Evolutionary conservation across 64 coral and sea anemone genomes (phyloP), one percentile per base, ranked within the genome.

Genomic region (Pachyseris speciosa): DNA sequence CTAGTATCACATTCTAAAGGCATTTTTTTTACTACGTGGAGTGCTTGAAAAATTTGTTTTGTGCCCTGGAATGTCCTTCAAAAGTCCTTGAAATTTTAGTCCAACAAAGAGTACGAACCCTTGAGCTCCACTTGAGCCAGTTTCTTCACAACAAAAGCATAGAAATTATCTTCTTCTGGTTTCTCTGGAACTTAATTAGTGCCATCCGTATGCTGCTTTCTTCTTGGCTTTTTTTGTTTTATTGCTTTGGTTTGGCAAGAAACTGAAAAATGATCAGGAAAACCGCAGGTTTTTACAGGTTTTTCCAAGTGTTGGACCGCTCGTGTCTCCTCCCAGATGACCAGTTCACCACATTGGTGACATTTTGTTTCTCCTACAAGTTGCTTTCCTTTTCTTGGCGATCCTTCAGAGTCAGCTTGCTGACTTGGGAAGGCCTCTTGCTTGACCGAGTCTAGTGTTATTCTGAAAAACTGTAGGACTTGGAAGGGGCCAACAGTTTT

Each of bases 211-310:
- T 20, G 16, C 0, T 22, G 39, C 24, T 10, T 42, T 22, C 37
- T 38, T 43, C 69, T 43, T 0, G 69, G 27, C 26, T 16, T 24
- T 73, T 73, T 2, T 38, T 22, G 6, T n/a, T n/a, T n/a, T n/a
- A 1, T 24, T 37, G 27, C 6, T n/a, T 86, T 86, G 44, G 30
- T 88, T 50, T 42, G 37, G 36, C 86, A 88, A 76, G 70, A 88
- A 53, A 11, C 70, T 16, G 70, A 11, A 41, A 88, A 63, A 25
- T 89, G 87, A 78, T 58, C 87, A 40, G 8, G 19, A 7, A 45
- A 9, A 75, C 37, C 57, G 65, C 34, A 78, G 7, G 78, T n/a
- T 78, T 26, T 85, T 45, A 32, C n/a, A 85, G 10, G 30, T 85
- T 11, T 67, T 65, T 22, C 16, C 37, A 24, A 37, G 20, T 49